Evolutionary conservation across 2,797 vertebrate genomes (phyloP).

Genomic region (Paguma larvata): DNA sequence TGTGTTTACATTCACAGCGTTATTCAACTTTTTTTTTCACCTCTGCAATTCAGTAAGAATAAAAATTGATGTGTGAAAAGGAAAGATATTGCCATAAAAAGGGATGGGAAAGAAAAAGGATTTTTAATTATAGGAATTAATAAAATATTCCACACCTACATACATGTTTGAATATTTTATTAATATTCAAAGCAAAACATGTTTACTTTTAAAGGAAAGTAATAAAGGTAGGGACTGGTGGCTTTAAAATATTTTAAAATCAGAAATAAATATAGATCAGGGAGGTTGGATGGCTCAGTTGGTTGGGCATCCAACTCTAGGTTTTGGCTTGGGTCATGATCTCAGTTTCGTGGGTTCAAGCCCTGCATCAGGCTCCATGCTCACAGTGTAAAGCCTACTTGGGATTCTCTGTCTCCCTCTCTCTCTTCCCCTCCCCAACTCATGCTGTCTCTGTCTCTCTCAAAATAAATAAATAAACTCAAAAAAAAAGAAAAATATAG

Average conservation of each 20-base stretch:
- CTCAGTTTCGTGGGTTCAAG: too few relatives aligned
- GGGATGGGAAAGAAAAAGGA: not conserved
- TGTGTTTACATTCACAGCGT: conserved; percentile 83
- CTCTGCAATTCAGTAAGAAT: conserved; percentile 59
- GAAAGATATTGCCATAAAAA: conserved; percentile 53
- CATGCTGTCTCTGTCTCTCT: too few relatives aligned
- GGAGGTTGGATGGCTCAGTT: too few relatives aligned
- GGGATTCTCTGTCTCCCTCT: too few relatives aligned
- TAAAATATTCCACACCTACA: conserved; percentile 10
- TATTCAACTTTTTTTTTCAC: conserved; percentile 61
- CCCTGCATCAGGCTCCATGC: too few relatives aligned
- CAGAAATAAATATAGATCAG: not conserved
- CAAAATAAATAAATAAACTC: too few relatives aligned
- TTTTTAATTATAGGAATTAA: conserved; percentile 65
- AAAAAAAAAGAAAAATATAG: not conserved
- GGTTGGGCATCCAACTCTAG: too few relatives aligned
- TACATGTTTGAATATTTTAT: not conserved
- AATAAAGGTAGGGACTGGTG: not conserved
- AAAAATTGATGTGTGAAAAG: conserved; percentile 50
- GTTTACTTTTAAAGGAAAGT: conserved; percentile 22
- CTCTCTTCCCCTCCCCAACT: too few relatives aligned
- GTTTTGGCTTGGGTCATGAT: too few relatives aligned
- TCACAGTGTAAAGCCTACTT: too few relatives aligned
- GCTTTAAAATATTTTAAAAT: conserved; percentile 51
- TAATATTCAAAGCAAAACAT: not conserved